Percentiles rank a stretch among this genome's conserved stretches.
Conservation (phyloP, 1,140 invertebrate species). For the Megalopta genalis region DNA sequence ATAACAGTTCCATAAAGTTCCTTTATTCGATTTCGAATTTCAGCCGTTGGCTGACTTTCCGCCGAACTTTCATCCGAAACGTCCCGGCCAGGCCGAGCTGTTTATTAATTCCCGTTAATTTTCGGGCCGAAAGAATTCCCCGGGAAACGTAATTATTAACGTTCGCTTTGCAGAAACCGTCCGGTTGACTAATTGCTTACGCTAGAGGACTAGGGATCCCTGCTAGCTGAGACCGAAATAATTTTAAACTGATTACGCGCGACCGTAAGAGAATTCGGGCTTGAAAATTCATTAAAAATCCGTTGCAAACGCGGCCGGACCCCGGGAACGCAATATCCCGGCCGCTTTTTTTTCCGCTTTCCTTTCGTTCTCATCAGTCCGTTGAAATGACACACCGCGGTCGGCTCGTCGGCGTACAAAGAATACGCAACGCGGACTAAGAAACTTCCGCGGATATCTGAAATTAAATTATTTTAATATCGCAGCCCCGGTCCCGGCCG, state of each 20-base stretch:
- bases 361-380: background rate
- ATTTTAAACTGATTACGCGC: conserved; percentile 30
- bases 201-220: background rate
- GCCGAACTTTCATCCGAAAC: background rate
- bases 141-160: conserved; percentile 1
- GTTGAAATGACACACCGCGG: background rate
- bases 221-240: background rate
- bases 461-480: conserved; percentile 3
- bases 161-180: background rate
- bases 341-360: background rate
- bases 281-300: conserved; percentile 25
- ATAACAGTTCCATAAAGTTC: background rate
- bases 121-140: background rate
- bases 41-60: background rate
- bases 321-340: conserved; percentile 10
- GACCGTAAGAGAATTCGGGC: background rate
- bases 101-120: conserved; percentile 26
- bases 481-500: background rate
- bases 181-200: conserved; percentile 24
- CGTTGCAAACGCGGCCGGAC: conserved; percentile 1
- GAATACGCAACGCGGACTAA: conserved; percentile 28
- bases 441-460: conserved; percentile 8
- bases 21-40: conserved; percentile 5
- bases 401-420: conserved; percentile 21
- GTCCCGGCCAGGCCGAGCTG: background rate